These are phyloP conservation scores for Grammomys dolichurus DNA, from an alignment of 2,113 vertebrate species.

Conservation along the genomic window DNA sequence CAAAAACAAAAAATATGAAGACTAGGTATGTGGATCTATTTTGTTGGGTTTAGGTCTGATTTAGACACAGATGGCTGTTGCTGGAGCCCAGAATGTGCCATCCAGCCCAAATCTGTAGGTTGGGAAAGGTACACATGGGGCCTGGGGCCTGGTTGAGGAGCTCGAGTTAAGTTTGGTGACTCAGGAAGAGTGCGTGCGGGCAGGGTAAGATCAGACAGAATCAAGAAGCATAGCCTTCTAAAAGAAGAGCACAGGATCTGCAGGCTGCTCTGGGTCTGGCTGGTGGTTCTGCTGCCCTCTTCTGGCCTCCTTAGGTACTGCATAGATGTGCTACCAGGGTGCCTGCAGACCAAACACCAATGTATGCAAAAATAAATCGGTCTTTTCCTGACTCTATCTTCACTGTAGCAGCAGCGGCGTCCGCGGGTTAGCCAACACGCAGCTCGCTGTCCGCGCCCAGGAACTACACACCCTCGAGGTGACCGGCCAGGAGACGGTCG, in stretches of 20 bases:
- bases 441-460: conserved; percentile 94
- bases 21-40: not conserved
- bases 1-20: not conserved
- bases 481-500: conserved; percentile 92
- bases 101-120: not conserved
- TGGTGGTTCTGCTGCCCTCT: not conserved
- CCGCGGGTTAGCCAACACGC: conserved; percentile 87
- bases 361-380: conserved; percentile 31
- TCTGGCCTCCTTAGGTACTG: not conserved
- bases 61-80: not conserved
- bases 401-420: too few species aligned
- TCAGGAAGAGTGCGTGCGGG: too few species aligned
- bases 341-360: not conserved
- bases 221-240: not conserved
- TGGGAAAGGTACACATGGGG: not conserved
- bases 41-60: not conserved
- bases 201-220: not conserved
- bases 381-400: not conserved
- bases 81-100: not conserved
- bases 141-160: not conserved
- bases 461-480: conserved; percentile 94
- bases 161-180: not conserved
- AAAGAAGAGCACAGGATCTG: not conserved
- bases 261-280: conserved; percentile 41
- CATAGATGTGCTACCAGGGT: not conserved